A percentile compares a stretch with the other conserved stretches of the same genome.
Conservation (phyloP, 2,797 vertebrate species). For the Pampus argenteus region DNA sequence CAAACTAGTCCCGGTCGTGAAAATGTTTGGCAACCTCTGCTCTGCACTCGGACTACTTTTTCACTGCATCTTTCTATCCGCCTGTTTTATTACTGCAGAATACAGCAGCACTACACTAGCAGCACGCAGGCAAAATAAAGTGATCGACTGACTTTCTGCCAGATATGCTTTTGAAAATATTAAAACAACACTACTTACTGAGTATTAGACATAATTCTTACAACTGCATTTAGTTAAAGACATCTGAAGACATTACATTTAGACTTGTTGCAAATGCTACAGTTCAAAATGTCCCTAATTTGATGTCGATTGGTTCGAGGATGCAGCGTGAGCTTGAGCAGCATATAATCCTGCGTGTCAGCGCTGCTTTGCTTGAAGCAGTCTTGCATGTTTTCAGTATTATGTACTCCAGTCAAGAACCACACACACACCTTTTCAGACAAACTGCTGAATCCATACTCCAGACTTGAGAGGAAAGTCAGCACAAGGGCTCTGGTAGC, state of each 20-base stretch:
- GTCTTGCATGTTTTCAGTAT: slow-evolving; percentile 37
- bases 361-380: slow-evolving; percentile 56
- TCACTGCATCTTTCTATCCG: neutral
- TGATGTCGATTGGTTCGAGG: slow-evolving; percentile 38
- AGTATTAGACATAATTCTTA: neutral
- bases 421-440: slow-evolving; percentile 25
- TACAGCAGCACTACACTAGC: neutral
- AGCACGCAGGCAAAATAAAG: neutral
- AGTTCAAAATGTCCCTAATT: slow-evolving; percentile 9
- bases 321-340: slow-evolving; percentile 43
- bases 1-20: slow-evolving; percentile 21
- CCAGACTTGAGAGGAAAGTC: slow-evolving; percentile 37
- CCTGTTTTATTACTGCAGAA: neutral
- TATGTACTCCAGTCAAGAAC: slow-evolving; percentile 49
- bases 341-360: slow-evolving; percentile 62
- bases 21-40: slow-evolving; percentile 14
- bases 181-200: neutral
- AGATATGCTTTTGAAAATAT: neutral
- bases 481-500: slow-evolving; percentile 26
- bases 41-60: neutral
- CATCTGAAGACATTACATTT: neutral
- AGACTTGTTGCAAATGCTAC: slow-evolving; percentile 14
- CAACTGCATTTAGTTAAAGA: neutral
- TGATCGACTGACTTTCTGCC: neutral
- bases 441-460: slow-evolving; percentile 11